Conservation (phyloP, 2,797 vertebrate genomes). For the Halcyon chelicuti region DNA sequence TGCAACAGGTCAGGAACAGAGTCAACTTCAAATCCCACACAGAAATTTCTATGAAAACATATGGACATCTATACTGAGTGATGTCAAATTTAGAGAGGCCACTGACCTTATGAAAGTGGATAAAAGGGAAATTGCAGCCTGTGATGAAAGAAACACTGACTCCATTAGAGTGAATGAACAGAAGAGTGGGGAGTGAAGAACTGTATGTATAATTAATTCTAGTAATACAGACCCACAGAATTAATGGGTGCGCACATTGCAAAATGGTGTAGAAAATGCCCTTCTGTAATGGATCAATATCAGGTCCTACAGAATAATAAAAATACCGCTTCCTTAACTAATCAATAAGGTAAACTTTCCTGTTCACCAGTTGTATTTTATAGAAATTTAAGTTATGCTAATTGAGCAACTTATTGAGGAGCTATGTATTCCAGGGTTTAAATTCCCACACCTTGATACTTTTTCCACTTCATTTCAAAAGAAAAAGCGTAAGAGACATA, state of each 20-base stretch:
- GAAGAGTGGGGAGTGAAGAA: constrained; percentile 74
- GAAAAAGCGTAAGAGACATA: background rate
- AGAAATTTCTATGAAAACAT: constrained; percentile 92
- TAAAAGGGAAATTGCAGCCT: constrained; percentile 94
- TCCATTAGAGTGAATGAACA: constrained; percentile 85
- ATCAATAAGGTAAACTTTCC: constrained; percentile 45
- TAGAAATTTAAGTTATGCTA: constrained; percentile 70
- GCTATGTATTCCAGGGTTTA: background rate
- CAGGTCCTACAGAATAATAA: constrained; percentile 16
- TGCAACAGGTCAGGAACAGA: constrained; percentile 43
- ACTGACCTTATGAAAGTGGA: constrained; percentile 90
- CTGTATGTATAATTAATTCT: constrained; percentile 91
- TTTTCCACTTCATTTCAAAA: background rate
- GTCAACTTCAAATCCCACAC: constrained; percentile 88
- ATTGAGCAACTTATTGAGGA: background rate
- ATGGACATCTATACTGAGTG: constrained; percentile 93
- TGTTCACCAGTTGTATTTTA: constrained; percentile 26
- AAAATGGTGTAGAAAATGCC: constrained; percentile 33
- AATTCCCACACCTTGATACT: background rate
- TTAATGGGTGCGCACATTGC: constrained; percentile 16
- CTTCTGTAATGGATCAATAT: background rate
- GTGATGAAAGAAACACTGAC: constrained; percentile 86
- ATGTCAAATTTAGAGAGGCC: constrained; percentile 93
- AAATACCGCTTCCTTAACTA: constrained; percentile 23
- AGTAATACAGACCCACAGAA: constrained; percentile 72